Conservation (phyloP, 2,797 vertebrate species). For the Carapus acus region DNA sequence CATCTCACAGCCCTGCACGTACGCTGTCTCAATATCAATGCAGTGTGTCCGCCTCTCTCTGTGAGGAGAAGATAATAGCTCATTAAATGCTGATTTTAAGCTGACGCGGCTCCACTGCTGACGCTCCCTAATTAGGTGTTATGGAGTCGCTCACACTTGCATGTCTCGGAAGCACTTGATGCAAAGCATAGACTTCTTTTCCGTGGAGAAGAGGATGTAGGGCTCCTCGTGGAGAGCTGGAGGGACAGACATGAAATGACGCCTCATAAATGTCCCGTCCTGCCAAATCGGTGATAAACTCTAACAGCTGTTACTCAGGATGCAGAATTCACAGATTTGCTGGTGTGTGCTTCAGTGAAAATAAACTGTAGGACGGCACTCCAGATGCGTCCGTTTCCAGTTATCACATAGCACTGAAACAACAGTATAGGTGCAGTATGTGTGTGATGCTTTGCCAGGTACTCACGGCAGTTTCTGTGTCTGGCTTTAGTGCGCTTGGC, state of each 20-base stretch:
- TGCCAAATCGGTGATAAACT: too few species aligned
- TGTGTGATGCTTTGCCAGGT: conserved; percentile 22
- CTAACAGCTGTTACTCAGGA: too few species aligned
- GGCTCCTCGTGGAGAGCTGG: conserved; percentile 88
- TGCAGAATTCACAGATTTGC: too few species aligned
- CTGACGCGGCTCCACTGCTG: neutral
- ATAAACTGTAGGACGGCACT: too few species aligned
- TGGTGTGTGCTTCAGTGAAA: too few species aligned
- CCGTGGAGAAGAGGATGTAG: conserved; percentile 92
- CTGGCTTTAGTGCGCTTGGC: conserved; percentile 86
- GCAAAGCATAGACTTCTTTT: conserved; percentile 93
- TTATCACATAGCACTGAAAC: too few species aligned
- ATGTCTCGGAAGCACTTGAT: conserved; percentile 97
- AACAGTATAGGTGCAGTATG: too few species aligned
- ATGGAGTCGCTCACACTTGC: conserved; percentile 81
- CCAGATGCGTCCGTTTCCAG: too few species aligned
- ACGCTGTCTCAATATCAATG: conserved; percentile 92
- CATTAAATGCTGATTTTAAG: neutral
- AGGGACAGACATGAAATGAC: too few species aligned
- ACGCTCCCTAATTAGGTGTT: neutral
- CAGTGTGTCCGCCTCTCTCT: conserved; percentile 92
- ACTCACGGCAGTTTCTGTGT: conserved; percentile 90
- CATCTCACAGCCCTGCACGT: conserved; percentile 88
- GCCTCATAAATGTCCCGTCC: too few species aligned
- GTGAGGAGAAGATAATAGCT: conserved; percentile 3